These are phyloP conservation scores for Berghia stephanieae DNA, from an alignment of 1,140 invertebrate species.

Conservation along the genomic window DNA sequence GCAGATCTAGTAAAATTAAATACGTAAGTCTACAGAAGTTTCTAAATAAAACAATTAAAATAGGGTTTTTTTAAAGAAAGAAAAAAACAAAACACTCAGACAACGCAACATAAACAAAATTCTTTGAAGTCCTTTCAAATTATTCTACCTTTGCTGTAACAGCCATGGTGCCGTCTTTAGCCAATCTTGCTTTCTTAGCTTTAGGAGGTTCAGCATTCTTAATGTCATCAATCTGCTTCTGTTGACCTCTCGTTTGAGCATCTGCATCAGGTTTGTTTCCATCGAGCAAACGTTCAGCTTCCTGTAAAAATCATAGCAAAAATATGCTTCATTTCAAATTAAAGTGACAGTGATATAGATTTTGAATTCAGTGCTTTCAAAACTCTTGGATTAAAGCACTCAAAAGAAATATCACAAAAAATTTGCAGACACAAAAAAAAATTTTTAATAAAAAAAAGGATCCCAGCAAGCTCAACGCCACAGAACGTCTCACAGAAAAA, in stretches of 20 bases:
- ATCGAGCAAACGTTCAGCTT: constrained; percentile 51
- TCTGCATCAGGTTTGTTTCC: constrained; percentile 52
- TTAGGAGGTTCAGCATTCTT: constrained; percentile 43
- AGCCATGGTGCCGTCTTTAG: constrained; percentile 52
- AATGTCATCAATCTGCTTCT: constrained; percentile 55
- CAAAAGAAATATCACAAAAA: too few relatives aligned
- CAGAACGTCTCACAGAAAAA: too few relatives aligned
- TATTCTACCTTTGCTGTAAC: constrained; percentile 52
- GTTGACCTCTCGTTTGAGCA: constrained; percentile 56
- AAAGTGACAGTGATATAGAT: too few relatives aligned
- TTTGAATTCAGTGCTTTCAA: too few relatives aligned
- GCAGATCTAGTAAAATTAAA: too few relatives aligned
- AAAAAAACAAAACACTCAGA: neutral
- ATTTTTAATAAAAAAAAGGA: too few relatives aligned
- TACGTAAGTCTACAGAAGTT: too few relatives aligned
- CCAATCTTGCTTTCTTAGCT: constrained; percentile 47
- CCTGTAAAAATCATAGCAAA: constrained; percentile 48
- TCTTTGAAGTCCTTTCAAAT: neutral
- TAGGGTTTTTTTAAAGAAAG: neutral
- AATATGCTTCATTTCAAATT: too few relatives aligned
- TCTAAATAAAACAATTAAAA: neutral
- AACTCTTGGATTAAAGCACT: too few relatives aligned
- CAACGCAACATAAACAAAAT: neutral
- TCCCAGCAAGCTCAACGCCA: too few relatives aligned
- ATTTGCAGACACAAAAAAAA: too few relatives aligned